Conservation (phyloP, 2,113 vertebrate species). For the Anser brachyrhynchus region DNA sequence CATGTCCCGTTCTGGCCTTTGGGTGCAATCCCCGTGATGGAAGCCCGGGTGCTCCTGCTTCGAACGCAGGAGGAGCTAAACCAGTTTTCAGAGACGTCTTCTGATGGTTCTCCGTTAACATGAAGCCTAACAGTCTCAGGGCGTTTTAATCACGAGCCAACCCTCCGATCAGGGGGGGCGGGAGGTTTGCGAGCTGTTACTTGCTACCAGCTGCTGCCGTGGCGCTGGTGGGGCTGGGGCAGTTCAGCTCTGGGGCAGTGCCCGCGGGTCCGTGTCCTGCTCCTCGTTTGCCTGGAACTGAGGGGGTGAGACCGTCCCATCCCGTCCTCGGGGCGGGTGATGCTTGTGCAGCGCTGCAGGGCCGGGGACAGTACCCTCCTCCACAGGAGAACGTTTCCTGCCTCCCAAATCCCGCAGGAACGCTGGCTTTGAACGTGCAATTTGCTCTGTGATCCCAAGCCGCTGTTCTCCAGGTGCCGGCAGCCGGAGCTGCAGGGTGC, state of each 20-base stretch:
- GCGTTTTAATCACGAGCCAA: neutral
- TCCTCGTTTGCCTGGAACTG: neutral
- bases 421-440: neutral
- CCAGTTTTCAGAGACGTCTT: neutral
- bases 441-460: fast-evolving
- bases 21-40: fast-evolving
- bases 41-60: neutral
- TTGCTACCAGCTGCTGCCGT: neutral
- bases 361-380: neutral
- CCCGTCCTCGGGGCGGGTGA: fast-evolving
- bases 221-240: neutral
- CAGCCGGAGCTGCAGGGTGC: neutral
- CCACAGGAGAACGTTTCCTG: neutral
- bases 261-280: fast-evolving
- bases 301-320: fast-evolving
- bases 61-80: neutral
- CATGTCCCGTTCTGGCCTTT: neutral
- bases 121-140: neutral
- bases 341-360: too few species aligned
- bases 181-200: neutral
- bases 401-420: neutral
- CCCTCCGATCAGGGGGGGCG: fast-evolving
- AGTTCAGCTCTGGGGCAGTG: fast-evolving
- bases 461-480: fast-evolving
- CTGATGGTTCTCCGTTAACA: neutral